These are phyloP conservation scores for Chloroceryle amazona DNA, from an alignment of 2,797 vertebrate genomes.

Conservation along the genomic window DNA sequence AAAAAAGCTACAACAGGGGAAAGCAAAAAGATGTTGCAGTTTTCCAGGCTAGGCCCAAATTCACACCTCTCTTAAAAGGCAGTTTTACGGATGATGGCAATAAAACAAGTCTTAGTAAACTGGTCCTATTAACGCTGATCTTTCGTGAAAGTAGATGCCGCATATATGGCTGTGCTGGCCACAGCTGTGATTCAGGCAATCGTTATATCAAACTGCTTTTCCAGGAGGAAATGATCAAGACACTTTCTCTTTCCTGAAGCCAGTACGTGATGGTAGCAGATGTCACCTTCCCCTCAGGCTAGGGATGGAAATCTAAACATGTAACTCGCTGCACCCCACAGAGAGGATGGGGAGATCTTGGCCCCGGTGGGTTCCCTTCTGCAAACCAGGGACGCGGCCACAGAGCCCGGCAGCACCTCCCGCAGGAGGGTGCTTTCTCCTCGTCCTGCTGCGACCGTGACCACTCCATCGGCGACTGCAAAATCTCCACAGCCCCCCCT, in stretches of 20 bases:
- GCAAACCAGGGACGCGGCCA: neutral
- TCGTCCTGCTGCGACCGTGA: neutral
- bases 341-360: neutral
- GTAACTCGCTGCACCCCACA: neutral
- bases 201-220: neutral
- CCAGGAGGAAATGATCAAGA: neutral
- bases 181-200: neutral
- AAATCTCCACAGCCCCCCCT: neutral
- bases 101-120: neutral
- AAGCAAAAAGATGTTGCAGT: neutral
- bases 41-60: neutral
- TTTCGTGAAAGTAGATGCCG: constrained; percentile 30
- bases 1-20: neutral
- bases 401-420: neutral
- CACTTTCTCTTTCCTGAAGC: neutral
- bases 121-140: neutral
- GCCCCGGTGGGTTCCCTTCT: accelerated
- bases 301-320: neutral
- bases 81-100: neutral
- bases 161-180: constrained; percentile 34
- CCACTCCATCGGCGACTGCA: neutral
- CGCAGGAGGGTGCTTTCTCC: neutral
- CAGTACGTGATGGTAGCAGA: neutral
- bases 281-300: neutral
- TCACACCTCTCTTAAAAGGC: neutral